A percentile compares a stretch with the other conserved stretches of the same genome.
phyloP scores from a whole-genome alignment of 2,888 invertebrate species.

The Lasioglossum pauxillum region DNA sequence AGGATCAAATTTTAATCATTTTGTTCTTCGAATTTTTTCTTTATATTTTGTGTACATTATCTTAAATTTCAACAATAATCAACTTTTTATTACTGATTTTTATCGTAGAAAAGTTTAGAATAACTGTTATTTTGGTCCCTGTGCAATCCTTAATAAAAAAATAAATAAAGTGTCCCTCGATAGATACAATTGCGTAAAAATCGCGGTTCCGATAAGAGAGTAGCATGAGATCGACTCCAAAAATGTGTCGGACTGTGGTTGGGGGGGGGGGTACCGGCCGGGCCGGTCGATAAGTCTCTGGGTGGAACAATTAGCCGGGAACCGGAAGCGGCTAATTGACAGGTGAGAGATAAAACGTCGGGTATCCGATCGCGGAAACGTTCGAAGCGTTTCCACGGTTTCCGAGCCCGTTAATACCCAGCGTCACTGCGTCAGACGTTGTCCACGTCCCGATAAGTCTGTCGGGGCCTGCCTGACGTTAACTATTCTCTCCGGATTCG shows the following conservation, averaged over 20 bases:
- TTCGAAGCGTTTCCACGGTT: slow-evolving; percentile 21
- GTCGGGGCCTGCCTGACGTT: slow-evolving; percentile 35
- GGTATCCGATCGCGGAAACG: slow-evolving; percentile 24
- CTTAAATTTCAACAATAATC: too few relatives aligned
- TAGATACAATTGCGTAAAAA: too few relatives aligned
- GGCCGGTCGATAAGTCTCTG: not conserved
- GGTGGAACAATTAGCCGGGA: slow-evolving; percentile 34
- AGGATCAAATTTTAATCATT: too few relatives aligned
- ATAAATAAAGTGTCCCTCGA: too few relatives aligned
- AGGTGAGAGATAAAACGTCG: slow-evolving; percentile 42
- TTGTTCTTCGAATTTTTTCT: too few relatives aligned
- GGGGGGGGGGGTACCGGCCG: too few relatives aligned
- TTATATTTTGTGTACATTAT: too few relatives aligned
- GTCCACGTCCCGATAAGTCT: slow-evolving; percentile 48
- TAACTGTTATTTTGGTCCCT: too few relatives aligned
- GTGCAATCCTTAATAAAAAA: too few relatives aligned
- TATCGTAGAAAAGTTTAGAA: too few relatives aligned
- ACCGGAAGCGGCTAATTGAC: slow-evolving; percentile 42
- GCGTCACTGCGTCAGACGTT: slow-evolving; percentile 34
- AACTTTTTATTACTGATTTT: too few relatives aligned
- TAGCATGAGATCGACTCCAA: not conserved
- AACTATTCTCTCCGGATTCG: slow-evolving; percentile 36
- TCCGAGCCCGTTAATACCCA: slow-evolving; percentile 37
- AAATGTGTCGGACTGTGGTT: not conserved
- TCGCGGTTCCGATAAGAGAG: not conserved